Evolutionary conservation across 2,888 invertebrate genomes (phyloP), one percentile per base, ranked within the genome.

Genomic region (Morpho helenor): DNA sequence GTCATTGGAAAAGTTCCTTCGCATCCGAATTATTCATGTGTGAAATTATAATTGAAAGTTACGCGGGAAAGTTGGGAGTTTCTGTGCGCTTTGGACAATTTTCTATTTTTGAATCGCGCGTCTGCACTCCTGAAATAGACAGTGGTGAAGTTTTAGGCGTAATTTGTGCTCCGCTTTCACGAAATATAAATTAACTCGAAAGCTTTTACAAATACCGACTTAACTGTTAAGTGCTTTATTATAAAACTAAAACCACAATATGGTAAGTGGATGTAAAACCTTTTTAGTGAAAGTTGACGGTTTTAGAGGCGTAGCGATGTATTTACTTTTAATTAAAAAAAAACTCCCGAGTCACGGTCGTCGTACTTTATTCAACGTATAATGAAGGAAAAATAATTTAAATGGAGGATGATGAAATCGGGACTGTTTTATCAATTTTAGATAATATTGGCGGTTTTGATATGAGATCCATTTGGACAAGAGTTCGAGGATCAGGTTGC

Each of bases 101-200:
- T 74, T 84, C 87, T 87, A 87, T 87, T 86, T 85, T 76, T 82
- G 78, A 63, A 75, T 64, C 75, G 64, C 73, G 77, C 84, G 81
- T 82, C 74, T 77, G 79, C 77, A 74, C 70, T 80, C 84, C 83
- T 75, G 79, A 86, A 87, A 87, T 87, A 87, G 87, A 84, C 66
- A 63, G 70, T 63, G 72, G 74, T 71, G 74, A 76, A 80, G 75
- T 77, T 79, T 79, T 75, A 71, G 73, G 70, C 69, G 73, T 72
- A 76, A 68, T 74, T 74, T 69, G 72, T 66, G 68, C 67, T 64
- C 61, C 70, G 71, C 68, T 65, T 52, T 53, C 43, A 16, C n/a
- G 42, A 23, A 48, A 43, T 31, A 48, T 54, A 31, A 48, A 48
- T 54, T 22, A 40, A 47, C 9, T 7, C 16, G 40, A 48, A 54